Percentiles rank a stretch among this genome's conserved stretches.
Evolutionary conservation across 1,140 invertebrate species (phyloP).

Genomic region (Limonius californicus): DNA sequence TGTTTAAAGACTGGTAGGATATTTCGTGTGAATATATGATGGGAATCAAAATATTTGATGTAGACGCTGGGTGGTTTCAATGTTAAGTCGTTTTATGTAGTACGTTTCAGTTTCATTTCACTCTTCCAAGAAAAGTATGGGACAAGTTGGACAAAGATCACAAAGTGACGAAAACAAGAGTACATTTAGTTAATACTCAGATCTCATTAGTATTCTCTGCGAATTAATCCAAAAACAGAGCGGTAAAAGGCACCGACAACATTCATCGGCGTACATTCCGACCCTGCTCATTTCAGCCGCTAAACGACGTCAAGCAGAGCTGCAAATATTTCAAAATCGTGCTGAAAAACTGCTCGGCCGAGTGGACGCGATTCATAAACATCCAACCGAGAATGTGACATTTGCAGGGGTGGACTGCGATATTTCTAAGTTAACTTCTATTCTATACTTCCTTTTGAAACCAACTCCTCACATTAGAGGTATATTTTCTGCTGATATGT

Average conservation of each 20-base stretch:
- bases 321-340: slow-evolving; percentile 45
- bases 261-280: slow-evolving; percentile 39
- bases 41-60: neutral
- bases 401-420: slow-evolving; percentile 7
- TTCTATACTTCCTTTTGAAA: no score
- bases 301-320: slow-evolving; percentile 39
- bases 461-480: no score
- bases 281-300: slow-evolving; percentile 40
- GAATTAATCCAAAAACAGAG: slow-evolving; percentile 47
- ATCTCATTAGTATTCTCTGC: slow-evolving; percentile 45
- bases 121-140: neutral
- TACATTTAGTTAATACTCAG: slow-evolving; percentile 42
- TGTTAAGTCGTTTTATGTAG: neutral
- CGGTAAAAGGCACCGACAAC: slow-evolving; percentile 36
- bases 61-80: neutral
- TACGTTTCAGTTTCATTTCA: neutral
- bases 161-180: slow-evolving; percentile 41
- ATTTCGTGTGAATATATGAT: slow-evolving; percentile 1
- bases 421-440: no score
- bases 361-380: slow-evolving; percentile 41
- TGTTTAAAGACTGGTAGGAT: neutral
- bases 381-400: slow-evolving; percentile 35
- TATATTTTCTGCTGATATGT: no score
- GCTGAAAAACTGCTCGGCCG: slow-evolving; percentile 37
- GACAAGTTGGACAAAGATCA: slow-evolving; percentile 21